phyloP scores from a whole-genome alignment of 2,113 vertebrate genomes.

The Arenaria interpres region DNA sequence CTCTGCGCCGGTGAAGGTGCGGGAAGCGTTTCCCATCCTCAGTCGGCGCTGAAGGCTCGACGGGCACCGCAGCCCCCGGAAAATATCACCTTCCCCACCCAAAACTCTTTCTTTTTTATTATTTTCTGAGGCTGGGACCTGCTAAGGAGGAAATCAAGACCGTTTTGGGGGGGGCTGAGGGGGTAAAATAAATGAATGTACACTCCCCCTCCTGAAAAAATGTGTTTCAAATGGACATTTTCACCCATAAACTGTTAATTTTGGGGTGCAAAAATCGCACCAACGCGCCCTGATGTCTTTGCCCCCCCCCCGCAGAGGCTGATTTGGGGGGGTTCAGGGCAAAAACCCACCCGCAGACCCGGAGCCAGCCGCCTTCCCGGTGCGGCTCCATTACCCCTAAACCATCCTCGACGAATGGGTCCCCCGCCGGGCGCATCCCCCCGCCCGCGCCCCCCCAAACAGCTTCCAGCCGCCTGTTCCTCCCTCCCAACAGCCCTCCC shows the following conservation, averaged over 20 bases:
- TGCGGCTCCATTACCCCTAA: not conserved
- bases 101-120: too few species aligned
- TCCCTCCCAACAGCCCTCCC: not conserved
- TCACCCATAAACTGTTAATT: not conserved
- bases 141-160: not conserved
- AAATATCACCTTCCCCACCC: not conserved
- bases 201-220: fast-evolving
- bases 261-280: not conserved
- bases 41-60: fast-evolving
- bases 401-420: conserved; percentile 24
- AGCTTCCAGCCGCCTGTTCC: not conserved
- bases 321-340: too few species aligned
- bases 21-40: not conserved
- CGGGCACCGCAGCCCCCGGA: not conserved
- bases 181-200: not conserved
- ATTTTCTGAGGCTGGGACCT: fast-evolving
- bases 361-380: not conserved
- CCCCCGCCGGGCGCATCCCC: not conserved
- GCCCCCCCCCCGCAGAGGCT: not conserved
- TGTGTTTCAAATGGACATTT: not conserved
- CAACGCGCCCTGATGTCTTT: fast-evolving
- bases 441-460: not conserved
- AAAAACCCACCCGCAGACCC: not conserved
- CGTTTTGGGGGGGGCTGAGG: too few species aligned
- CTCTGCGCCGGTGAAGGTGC: not conserved